These are phyloP conservation scores for Epizoanthus stellaris DNA, from an alignment of 92 coral and sea anemone species.

Conservation along the genomic window DNA sequence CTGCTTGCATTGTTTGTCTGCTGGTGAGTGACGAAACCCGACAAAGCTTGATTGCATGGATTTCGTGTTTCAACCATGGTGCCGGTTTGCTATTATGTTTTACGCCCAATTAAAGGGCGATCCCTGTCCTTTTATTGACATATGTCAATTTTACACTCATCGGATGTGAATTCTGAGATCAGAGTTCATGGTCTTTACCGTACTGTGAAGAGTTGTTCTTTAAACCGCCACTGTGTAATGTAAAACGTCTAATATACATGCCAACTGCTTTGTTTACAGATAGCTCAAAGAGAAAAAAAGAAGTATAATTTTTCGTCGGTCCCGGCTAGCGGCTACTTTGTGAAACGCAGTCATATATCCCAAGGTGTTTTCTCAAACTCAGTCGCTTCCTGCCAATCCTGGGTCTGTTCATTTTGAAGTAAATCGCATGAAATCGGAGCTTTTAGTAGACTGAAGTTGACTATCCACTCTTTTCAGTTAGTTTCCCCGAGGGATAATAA, in stretches of 20 bases:
- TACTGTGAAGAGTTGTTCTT: constrained; percentile 7
- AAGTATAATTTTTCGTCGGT: background rate
- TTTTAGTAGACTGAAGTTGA: no score
- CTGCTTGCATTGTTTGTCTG: constrained; percentile 1
- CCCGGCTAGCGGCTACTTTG: constrained; percentile 2
- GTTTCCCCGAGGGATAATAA: no score
- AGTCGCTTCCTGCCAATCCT: no score
- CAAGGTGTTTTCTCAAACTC: background rate
- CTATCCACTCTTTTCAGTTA: no score
- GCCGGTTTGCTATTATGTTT: background rate
- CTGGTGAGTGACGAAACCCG: background rate
- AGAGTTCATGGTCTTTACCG: no score
- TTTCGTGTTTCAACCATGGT: constrained; percentile 9
- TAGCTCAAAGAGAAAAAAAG: background rate
- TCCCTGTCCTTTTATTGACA: constrained; percentile 16
- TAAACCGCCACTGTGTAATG: background rate
- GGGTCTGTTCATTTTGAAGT: no score
- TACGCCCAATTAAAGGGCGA: constrained; percentile 18
- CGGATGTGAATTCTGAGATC: background rate
- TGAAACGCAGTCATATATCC: background rate
- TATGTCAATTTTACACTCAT: constrained; percentile 8
- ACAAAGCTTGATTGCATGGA: background rate
- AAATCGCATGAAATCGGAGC: no score
- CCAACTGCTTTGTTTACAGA: background rate
- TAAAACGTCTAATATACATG: background rate